phyloP scores from a whole-genome alignment of 2,797 vertebrate species.

The Zenarchopterus dispar region DNA sequence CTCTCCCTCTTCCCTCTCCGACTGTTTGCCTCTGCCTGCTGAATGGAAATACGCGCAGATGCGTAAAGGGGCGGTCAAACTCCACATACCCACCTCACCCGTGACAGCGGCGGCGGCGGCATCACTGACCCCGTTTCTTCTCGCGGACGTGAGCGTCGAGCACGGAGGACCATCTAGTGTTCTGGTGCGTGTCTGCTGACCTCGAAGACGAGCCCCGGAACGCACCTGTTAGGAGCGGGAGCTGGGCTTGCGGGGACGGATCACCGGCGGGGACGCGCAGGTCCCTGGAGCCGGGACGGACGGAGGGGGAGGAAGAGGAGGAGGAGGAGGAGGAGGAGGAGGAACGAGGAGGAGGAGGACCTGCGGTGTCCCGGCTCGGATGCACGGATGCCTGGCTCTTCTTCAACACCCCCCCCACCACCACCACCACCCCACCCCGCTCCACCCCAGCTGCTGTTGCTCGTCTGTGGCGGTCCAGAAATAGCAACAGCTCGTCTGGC shows the following conservation, averaged over 20 bases:
- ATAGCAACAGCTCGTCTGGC: constrained; percentile 61
- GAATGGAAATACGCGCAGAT: constrained; percentile 82
- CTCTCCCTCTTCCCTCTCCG: constrained; percentile 42
- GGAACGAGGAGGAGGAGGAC: constrained; percentile 16
- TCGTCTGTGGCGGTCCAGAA: constrained; percentile 53
- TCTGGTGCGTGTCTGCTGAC: constrained; percentile 35
- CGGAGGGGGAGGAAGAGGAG: constrained; percentile 22
- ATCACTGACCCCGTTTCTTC: constrained; percentile 28
- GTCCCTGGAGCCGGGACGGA: constrained; percentile 21
- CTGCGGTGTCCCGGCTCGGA: constrained; percentile 34
- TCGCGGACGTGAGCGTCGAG: constrained; percentile 26
- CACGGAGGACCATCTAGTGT: constrained; percentile 24
- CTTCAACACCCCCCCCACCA: background rate
- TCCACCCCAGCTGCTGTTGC: constrained; percentile 25
- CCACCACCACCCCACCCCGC: background rate
- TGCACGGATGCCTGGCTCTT: constrained; percentile 50
- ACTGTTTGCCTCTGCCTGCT: constrained; percentile 58
- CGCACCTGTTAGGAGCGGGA: constrained; percentile 30
- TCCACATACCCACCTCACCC: constrained; percentile 49
- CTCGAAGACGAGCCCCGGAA: constrained; percentile 2
- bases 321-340: background rate
- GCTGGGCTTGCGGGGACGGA: constrained; percentile 22
- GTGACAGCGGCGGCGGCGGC: constrained; percentile 57
- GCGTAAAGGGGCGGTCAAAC: constrained; percentile 79
- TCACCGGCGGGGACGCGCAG: background rate